Evolutionary conservation across 1,140 invertebrate genomes (phyloP).

Genomic region (Coelopa frigida): DNA sequence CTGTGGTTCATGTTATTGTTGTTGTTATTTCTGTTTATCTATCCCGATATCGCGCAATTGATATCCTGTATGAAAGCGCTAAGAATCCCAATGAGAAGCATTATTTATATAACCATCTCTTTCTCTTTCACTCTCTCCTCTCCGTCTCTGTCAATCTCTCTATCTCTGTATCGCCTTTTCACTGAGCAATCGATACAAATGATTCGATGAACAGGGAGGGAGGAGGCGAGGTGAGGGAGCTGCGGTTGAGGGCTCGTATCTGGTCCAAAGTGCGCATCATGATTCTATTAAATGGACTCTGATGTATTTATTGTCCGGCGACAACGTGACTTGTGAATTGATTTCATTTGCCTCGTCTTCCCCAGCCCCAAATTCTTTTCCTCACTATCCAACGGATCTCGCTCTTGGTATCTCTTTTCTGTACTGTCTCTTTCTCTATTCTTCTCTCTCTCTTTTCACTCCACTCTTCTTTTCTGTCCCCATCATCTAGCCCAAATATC

Average conservation of each 20-base stretch:
- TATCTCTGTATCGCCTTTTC: not conserved
- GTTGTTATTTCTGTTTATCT: constrained; percentile 10
- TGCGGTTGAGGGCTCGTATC: not conserved
- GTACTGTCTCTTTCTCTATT: no score
- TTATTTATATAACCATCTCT: constrained; percentile 37
- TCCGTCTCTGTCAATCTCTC: constrained; percentile 1
- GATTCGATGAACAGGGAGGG: constrained; percentile 21
- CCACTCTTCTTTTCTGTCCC: no score
- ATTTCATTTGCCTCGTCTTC: no score
- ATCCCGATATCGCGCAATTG: constrained; percentile 33
- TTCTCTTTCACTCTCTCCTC: constrained; percentile 14
- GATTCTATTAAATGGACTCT: constrained; percentile 46
- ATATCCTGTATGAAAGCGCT: constrained; percentile 14
- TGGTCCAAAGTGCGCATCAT: constrained; percentile 28
- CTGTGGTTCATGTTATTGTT: no score
- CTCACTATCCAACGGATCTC: no score
- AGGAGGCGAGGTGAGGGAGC: not conserved
- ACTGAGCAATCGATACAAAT: constrained; percentile 5
- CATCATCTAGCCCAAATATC: no score
- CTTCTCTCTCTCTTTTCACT: no score
- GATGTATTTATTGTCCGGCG: constrained; percentile 45
- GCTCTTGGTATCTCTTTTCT: no score
- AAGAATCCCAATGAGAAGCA: constrained; percentile 37
- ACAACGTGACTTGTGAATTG: constrained; percentile 45
- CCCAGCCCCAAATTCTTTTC: no score